Percentiles rank a stretch among this genome's conserved stretches.
Conservation (phyloP, 1,140 invertebrate genomes). For the Heliconius congener region DNA sequence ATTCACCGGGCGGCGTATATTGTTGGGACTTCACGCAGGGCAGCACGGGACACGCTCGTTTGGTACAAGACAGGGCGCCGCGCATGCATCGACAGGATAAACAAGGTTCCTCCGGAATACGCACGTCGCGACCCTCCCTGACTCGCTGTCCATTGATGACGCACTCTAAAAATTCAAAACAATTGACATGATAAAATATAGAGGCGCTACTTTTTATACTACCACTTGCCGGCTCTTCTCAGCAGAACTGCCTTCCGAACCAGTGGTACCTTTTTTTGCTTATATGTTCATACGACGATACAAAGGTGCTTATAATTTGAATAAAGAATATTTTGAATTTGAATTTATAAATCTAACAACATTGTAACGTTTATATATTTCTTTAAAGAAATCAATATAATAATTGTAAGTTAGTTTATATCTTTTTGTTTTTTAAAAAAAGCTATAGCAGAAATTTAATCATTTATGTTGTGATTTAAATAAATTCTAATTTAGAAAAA, state of each 20-base stretch:
- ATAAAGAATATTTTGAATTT: too few relatives aligned
- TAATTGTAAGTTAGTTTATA: too few relatives aligned
- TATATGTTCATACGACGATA: too few relatives aligned
- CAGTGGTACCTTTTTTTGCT: too few relatives aligned
- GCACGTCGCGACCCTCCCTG: conserved; percentile 88
- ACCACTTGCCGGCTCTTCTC: too few relatives aligned
- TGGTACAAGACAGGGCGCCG: conserved; percentile 89
- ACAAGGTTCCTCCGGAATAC: conserved; percentile 91
- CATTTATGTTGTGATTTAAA: not conserved
- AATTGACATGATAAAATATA: not conserved
- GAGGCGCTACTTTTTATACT: too few relatives aligned
- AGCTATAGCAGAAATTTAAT: not conserved
- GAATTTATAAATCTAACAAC: too few relatives aligned
- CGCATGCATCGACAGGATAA: conserved; percentile 90
- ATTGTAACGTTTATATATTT: too few relatives aligned
- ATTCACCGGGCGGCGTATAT: conserved; percentile 86
- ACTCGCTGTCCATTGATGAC: conserved; percentile 86
- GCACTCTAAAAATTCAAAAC: conserved; percentile 83
- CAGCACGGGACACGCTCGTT: conserved; percentile 92
- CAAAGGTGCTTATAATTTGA: too few relatives aligned
- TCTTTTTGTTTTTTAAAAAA: too few relatives aligned
- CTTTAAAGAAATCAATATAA: too few relatives aligned
- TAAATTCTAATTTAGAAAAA: not conserved
- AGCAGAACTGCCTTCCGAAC: too few relatives aligned
- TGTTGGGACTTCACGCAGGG: conserved; percentile 87